Percentiles rank a stretch among this genome's conserved stretches.
Evolutionary conservation across 2,113 vertebrate genomes (phyloP).

Genomic region (Pheucticus melanocephalus): DNA sequence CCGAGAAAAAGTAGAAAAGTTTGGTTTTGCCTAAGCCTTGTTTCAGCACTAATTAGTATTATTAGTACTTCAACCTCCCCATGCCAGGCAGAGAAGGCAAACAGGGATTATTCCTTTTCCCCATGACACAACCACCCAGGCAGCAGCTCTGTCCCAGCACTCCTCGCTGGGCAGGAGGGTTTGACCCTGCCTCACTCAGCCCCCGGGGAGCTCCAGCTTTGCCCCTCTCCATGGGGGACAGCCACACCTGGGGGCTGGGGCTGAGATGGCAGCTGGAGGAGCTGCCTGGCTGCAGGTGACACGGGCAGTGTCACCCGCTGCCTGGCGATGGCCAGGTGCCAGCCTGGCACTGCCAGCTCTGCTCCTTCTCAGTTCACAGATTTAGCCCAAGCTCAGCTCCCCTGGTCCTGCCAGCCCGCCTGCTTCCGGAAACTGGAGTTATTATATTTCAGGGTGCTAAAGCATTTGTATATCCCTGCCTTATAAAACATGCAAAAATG

Average conservation of each 20-base stretch:
- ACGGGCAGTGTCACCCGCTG: not conserved
- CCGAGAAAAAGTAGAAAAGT: no score
- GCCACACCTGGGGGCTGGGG: not conserved
- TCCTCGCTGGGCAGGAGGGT: not conserved
- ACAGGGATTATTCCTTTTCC: not conserved
- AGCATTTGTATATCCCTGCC: constrained; percentile 73
- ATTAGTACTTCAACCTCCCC: not conserved
- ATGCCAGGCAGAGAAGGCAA: not conserved
- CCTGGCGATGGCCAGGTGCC: not conserved
- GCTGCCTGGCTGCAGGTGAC: not conserved
- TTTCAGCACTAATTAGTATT: not conserved
- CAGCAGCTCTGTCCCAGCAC: not conserved
- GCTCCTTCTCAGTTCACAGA: not conserved
- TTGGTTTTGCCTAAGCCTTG: not conserved
- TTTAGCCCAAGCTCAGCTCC: not conserved
- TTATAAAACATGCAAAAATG: constrained; percentile 83
- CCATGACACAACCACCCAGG: not conserved
- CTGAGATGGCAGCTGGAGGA: not conserved
- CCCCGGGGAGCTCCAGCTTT: not conserved
- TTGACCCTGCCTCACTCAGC: not conserved
- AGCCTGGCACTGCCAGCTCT: fast-evolving
- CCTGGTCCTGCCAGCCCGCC: constrained; percentile 10
- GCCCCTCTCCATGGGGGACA: not conserved
- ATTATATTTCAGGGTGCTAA: constrained; percentile 49
- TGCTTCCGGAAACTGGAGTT: constrained; percentile 42